phyloP scores from a whole-genome alignment of 2,113 vertebrate genomes.

The Zosterops borbonicus region DNA sequence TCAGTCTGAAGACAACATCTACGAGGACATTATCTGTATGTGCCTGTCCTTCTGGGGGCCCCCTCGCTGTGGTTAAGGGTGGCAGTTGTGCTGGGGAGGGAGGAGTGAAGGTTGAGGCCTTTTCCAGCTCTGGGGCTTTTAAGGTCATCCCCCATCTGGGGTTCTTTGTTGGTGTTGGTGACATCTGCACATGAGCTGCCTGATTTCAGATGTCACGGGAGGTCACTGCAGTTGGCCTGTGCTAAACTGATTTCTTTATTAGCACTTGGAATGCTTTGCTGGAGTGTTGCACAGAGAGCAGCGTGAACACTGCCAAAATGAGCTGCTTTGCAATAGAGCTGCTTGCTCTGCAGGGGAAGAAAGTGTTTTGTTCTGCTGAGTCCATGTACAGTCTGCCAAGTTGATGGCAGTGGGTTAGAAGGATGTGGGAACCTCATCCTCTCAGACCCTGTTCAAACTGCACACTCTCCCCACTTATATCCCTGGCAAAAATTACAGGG shows the following conservation, averaged over 20 bases:
- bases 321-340: not conserved
- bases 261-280: not conserved
- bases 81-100: not conserved
- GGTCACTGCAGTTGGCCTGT: not conserved
- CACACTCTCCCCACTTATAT: not conserved
- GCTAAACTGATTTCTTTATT: not conserved
- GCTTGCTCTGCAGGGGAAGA: not conserved
- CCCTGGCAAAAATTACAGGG: not conserved
- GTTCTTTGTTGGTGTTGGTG: not conserved
- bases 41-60: constrained; percentile 32
- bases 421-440: not conserved
- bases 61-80: not conserved
- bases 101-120: not conserved
- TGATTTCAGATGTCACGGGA: not conserved
- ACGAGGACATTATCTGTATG: constrained; percentile 96
- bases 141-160: not conserved
- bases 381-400: not conserved
- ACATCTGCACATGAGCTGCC: not conserved
- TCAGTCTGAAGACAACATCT: constrained; percentile 93
- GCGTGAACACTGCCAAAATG: not conserved
- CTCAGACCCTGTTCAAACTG: not conserved
- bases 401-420: not conserved
- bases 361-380: not conserved
- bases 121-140: not conserved
- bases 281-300: not conserved